Evolutionary conservation across 2,797 vertebrate species (phyloP).

Genomic region (Catharus ustulatus): DNA sequence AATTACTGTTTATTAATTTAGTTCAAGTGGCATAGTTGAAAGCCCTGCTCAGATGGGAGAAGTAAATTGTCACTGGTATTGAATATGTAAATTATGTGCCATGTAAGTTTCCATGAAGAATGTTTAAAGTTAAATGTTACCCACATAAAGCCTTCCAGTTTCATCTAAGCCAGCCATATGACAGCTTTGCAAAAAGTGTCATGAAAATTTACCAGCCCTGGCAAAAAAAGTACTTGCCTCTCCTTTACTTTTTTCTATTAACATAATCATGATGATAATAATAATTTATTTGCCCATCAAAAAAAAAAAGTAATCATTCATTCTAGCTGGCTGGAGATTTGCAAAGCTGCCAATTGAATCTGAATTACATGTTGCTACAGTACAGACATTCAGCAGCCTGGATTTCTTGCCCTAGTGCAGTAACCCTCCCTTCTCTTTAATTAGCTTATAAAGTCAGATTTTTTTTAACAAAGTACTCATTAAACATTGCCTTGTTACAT

Average conservation of each 20-base stretch:
- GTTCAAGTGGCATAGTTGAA: conserved; percentile 86
- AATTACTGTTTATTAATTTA: conserved; percentile 88
- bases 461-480: conserved; percentile 72
- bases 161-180: conserved; percentile 61
- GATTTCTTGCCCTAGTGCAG: conserved; percentile 24
- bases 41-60: conserved; percentile 85
- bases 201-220: conserved; percentile 54
- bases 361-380: not conserved
- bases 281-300: conserved; percentile 46
- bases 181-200: conserved; percentile 47
- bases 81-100: conserved; percentile 84
- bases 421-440: conserved; percentile 62
- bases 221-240: conserved; percentile 47
- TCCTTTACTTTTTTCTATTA: conserved; percentile 42
- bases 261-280: conserved; percentile 14
- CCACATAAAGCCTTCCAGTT: conserved; percentile 72
- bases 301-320: conserved; percentile 19
- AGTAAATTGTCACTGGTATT: conserved; percentile 85
- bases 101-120: conserved; percentile 81
- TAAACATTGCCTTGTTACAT: conserved; percentile 69
- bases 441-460: conserved; percentile 71
- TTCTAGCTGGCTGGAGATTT: conserved; percentile 38
- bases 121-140: conserved; percentile 80
- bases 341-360: conserved; percentile 61
- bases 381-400: not conserved